Conservation (phyloP, 2,888 invertebrate genomes). For the Tipula unca region DNA sequence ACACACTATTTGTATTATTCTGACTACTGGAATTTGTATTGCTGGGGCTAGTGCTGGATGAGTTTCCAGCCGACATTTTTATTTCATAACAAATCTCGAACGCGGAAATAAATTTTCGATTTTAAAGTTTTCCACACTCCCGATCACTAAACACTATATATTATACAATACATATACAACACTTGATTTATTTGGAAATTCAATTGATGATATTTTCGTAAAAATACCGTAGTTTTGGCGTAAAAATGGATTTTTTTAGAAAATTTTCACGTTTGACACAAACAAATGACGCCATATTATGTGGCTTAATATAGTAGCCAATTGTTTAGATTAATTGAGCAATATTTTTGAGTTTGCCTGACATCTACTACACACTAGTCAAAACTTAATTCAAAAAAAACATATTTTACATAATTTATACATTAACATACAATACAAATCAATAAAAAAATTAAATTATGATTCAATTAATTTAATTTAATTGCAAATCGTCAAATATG, state of each 20-base stretch:
- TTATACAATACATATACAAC: neutral
- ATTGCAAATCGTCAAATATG: neutral
- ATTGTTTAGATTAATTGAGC: neutral
- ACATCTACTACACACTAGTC: neutral
- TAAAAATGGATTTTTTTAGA: neutral
- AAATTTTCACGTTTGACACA: slow-evolving; percentile 26
- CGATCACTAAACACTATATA: neutral
- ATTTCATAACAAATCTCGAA: neutral
- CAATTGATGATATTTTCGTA: neutral
- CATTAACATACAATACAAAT: neutral
- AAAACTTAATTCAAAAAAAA: neutral
- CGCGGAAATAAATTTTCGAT: neutral
- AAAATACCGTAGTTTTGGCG: neutral
- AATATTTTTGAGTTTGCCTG: neutral
- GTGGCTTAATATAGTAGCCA: neutral
- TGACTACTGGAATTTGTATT: neutral
- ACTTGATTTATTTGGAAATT: neutral
- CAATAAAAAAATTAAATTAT: neutral
- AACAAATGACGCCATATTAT: slow-evolving; percentile 26
- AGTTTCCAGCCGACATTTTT: slow-evolving; percentile 18
- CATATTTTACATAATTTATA: neutral
- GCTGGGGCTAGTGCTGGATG: neutral
- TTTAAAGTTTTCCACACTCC: neutral
- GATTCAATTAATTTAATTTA: neutral
- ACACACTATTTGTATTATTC: neutral